Conservation (phyloP, 64 coral and sea anemone genomes). For the Anthopleura sola region DNA sequence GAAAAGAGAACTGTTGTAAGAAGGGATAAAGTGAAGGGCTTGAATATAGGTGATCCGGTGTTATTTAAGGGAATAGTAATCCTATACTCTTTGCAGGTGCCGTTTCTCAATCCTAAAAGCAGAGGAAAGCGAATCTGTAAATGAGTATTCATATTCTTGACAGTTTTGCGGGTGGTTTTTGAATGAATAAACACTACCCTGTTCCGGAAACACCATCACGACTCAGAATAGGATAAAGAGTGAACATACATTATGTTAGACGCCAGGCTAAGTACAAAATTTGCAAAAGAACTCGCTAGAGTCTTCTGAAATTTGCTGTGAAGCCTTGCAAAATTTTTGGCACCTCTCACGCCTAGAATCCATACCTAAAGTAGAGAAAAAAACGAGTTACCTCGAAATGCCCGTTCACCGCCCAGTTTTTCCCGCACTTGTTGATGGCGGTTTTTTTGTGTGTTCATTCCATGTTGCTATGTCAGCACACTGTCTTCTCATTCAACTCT, state of each 20-base stretch:
- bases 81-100: conserved; percentile 5
- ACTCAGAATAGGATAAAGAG: neutral
- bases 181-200: neutral
- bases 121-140: neutral
- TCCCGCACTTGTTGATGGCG: neutral
- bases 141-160: conserved; percentile 6
- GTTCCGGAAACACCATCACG: neutral
- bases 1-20: neutral
- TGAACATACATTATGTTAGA: neutral
- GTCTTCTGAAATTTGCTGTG: too few relatives aligned
- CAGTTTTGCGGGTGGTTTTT: conserved; percentile 14
- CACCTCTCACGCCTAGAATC: too few relatives aligned
- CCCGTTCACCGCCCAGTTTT: neutral
- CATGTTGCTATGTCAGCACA: neutral
- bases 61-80: conserved; percentile 9
- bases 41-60: neutral
- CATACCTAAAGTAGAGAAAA: too few relatives aligned
- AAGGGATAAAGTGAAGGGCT: conserved; percentile 4
- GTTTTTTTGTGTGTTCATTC: neutral
- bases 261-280: neutral
- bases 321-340: too few relatives aligned
- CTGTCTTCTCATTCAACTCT: neutral
- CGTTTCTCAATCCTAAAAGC: conserved; percentile 13
- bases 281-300: neutral
- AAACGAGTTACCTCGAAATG: neutral